Percentiles rank a stretch among this genome's conserved stretches.
phyloP scores from a whole-genome alignment of 1,140 invertebrate species.

The Aphelinus atriplicis region DNA sequence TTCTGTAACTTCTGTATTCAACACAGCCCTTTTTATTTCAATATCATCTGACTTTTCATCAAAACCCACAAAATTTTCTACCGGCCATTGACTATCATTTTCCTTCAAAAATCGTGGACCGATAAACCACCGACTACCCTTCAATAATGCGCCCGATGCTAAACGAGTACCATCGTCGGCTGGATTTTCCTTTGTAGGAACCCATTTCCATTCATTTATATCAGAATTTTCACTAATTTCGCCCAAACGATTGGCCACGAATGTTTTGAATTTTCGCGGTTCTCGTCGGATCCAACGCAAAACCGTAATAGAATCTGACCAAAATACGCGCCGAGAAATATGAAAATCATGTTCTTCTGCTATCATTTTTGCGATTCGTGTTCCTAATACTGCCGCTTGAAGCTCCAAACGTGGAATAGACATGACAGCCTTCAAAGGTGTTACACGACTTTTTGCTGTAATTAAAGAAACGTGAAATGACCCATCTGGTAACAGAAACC shows the following conservation, averaged over 20 bases:
- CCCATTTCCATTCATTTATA: slow-evolving; percentile 2
- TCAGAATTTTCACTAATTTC: neutral
- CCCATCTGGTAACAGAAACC: neutral
- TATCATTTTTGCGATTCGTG: neutral
- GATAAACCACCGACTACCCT: neutral
- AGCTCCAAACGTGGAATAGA: slow-evolving; percentile 8
- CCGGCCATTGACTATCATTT: neutral
- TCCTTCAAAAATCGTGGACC: neutral
- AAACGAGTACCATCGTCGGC: neutral
- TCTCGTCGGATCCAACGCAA: neutral
- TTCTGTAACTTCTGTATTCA: no score
- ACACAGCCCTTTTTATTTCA: no score
- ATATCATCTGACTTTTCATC: no score
- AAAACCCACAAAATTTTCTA: neutral
- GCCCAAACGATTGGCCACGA: neutral
- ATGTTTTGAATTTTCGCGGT: neutral
- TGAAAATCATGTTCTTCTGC: slow-evolving; percentile 8
- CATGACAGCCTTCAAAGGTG: neutral
- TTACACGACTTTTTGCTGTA: neutral
- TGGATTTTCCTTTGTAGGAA: neutral
- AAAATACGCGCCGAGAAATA: neutral
- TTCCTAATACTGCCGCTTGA: slow-evolving; percentile 12
- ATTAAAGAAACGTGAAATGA: neutral
- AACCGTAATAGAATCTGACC: slow-evolving; percentile 8
- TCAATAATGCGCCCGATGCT: neutral